Conservation (phyloP, 2,797 vertebrate species). For the Falco biarmicus region DNA sequence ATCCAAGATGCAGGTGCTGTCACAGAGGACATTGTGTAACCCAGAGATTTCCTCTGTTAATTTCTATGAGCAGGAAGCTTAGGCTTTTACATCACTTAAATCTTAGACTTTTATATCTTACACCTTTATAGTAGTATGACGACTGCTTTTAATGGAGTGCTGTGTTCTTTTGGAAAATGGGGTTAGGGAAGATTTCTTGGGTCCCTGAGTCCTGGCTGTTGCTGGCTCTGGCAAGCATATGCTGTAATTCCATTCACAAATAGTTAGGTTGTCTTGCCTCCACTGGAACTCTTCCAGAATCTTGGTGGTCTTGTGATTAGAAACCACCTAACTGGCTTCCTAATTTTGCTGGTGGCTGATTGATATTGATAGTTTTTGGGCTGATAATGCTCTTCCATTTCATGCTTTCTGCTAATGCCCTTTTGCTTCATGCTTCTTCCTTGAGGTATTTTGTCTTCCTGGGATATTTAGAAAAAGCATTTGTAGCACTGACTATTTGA, state of each 20-base stretch:
- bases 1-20: neutral
- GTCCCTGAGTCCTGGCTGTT: neutral
- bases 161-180: neutral
- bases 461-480: neutral
- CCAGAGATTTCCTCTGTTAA: neutral
- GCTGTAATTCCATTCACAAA: neutral
- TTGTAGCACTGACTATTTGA: neutral
- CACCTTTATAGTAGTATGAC: neutral
- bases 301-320: neutral
- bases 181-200: neutral
- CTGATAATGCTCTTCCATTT: neutral
- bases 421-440: neutral
- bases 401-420: neutral
- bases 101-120: neutral
- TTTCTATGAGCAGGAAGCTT: neutral
- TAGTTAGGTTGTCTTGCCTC: neutral
- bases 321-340: neutral
- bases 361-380: neutral
- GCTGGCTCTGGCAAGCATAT: neutral
- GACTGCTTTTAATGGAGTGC: neutral
- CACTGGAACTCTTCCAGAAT: neutral
- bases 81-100: neutral
- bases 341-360: neutral
- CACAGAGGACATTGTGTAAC: neutral
- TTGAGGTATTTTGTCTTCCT: neutral